Percentiles rank a stretch among this genome's conserved stretches.
These are phyloP conservation scores for Lamellibrachia luymesi DNA, from an alignment of 1,140 invertebrate genomes.

Conservation along the genomic window DNA sequence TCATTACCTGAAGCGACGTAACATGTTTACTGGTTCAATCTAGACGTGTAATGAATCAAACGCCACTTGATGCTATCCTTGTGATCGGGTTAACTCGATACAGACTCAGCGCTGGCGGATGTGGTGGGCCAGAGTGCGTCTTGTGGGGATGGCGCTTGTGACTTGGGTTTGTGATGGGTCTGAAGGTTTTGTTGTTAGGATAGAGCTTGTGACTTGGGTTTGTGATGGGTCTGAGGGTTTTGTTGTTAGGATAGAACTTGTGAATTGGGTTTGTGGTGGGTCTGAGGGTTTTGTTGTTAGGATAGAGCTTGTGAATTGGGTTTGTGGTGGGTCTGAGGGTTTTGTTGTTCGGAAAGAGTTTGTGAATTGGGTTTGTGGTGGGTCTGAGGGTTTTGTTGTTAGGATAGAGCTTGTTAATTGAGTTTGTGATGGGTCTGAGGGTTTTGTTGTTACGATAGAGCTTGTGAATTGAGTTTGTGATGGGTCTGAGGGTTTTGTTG, in stretches of 20 bases:
- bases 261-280: background rate
- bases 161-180: background rate
- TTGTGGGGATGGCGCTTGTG: background rate
- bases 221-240: background rate
- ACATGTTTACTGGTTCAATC: background rate
- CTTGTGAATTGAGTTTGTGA: too few species aligned
- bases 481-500: too few species aligned
- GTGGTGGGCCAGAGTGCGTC: background rate
- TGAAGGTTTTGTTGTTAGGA: background rate
- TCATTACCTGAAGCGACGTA: background rate
- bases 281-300: too few species aligned
- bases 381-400: too few species aligned
- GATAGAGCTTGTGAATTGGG: background rate
- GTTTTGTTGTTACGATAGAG: too few species aligned
- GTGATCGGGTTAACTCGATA: background rate
- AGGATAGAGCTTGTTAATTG: too few species aligned
- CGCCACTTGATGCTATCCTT: background rate
- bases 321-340: background rate
- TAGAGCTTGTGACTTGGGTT: background rate
- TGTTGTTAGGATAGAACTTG: background rate
- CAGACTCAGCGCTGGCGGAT: background rate
- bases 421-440: too few species aligned
- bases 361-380: background rate
- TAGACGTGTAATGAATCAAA: background rate
- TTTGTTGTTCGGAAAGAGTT: background rate